Evolutionary conservation across 2,888 invertebrate species (phyloP).

Genomic region (Chrysodeixis includens): DNA sequence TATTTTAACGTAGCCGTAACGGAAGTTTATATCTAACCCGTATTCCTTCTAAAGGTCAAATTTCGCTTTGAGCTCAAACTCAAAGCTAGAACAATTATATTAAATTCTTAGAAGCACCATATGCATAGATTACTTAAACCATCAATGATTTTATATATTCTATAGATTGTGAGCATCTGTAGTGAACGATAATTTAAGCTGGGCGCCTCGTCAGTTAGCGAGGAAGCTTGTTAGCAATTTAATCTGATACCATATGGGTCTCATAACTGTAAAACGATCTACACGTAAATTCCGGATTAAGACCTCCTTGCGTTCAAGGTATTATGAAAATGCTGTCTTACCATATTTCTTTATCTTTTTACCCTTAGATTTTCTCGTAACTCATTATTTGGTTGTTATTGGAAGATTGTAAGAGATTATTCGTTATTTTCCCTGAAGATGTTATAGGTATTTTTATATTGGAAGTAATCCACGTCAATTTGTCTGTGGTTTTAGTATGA

Average conservation of each 20-base stretch:
- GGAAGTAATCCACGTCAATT: neutral
- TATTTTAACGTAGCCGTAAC: no score
- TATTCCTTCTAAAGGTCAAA: no score
- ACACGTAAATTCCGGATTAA: neutral
- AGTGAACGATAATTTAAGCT: constrained; percentile 18
- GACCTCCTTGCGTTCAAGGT: neutral
- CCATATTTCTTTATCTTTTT: neutral
- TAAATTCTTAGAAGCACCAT: no score
- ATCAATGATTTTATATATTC: neutral
- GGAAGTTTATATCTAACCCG: no score
- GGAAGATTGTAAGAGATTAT: neutral
- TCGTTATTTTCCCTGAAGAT: neutral
- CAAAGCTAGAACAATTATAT: no score
- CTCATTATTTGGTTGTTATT: constrained; percentile 1
- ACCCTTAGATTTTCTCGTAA: neutral
- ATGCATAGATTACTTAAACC: neutral
- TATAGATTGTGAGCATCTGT: neutral
- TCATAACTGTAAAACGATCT: constrained; percentile 28
- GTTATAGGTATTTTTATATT: neutral
- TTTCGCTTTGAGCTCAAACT: no score
- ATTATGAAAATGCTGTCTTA: neutral
- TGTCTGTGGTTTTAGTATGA: no score
- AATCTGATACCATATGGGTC: constrained; percentile 25
- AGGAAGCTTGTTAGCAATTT: constrained; percentile 31
- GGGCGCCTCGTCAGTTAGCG: constrained; percentile 5